Evolutionary conservation across 2,888 invertebrate genomes (phyloP).

Genomic region (Hipparchia sbordonii): DNA sequence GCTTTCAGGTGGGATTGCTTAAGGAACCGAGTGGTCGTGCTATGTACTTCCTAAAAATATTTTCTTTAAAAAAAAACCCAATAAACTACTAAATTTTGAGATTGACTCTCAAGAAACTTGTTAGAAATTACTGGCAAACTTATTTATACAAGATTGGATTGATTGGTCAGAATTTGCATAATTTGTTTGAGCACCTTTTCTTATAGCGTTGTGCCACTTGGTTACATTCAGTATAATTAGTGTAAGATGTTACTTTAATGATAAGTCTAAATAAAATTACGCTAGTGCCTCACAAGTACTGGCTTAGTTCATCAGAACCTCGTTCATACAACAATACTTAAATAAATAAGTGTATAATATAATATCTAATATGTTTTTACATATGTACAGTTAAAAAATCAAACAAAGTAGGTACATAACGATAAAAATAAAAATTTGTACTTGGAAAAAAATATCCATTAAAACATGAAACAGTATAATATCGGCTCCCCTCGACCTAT

Average conservation of each 20-base stretch:
- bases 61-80: slow-evolving; percentile 13
- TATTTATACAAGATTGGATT: slow-evolving; percentile 38
- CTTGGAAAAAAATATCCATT: slow-evolving; percentile 69
- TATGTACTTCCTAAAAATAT: slow-evolving; percentile 27
- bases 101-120: slow-evolving; percentile 19
- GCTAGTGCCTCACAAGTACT: slow-evolving; percentile 60
- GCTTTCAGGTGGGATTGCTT: slow-evolving; percentile 70
- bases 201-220: slow-evolving; percentile 38
- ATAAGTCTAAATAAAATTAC: slow-evolving; percentile 45
- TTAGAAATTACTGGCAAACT: slow-evolving; percentile 29
- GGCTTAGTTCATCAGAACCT: slow-evolving; percentile 64
- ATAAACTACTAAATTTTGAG: slow-evolving; percentile 22
- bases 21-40: slow-evolving; percentile 58
- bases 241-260: slow-evolving; percentile 31
- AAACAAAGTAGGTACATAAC: slow-evolving; percentile 74
- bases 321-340: slow-evolving; percentile 69
- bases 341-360: slow-evolving; percentile 79
- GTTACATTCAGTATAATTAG: slow-evolving; percentile 39
- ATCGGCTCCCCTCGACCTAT: slow-evolving; percentile 63
- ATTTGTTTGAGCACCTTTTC: slow-evolving; percentile 40
- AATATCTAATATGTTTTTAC: slow-evolving; percentile 79
- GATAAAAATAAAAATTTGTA: slow-evolving; percentile 76
- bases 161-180: slow-evolving; percentile 39
- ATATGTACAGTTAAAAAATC: slow-evolving; percentile 77
- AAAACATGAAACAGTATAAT: slow-evolving; percentile 63